Base-by-base conservation (phyloP, 2,888 invertebrate genomes). In the Dorcus parallelipipedus region DNA sequence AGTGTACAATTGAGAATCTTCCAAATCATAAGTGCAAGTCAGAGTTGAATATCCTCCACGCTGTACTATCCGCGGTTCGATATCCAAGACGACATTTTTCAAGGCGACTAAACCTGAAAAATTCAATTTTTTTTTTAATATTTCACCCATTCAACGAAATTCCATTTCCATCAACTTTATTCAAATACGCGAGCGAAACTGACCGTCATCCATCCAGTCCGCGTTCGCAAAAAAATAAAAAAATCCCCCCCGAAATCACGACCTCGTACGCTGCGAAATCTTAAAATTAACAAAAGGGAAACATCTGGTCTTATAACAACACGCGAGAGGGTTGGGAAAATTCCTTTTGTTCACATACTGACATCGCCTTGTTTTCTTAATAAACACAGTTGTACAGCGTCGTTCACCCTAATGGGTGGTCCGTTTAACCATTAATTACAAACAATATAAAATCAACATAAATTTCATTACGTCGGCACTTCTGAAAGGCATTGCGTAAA, bases 1-100 rank as follows among this genome's bases (percentile, higher is more conserved):
- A 6, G 91, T 86, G 78, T 93, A 93, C 26, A 93, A 81, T 0
- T 87, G 87, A 0, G 86, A 87, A 0, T 86, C 87, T 70, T 91
- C 87, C 78, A 91, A 83, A 74, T 92, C 88, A 70, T 92, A 87
- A 66, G 85, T 82, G 77, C 93, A 93, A 52, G 84, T 82, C 47
- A 92, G 79, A 5, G 86, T 85, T 7, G 87, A 90, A 65, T 86
- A 84, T 51, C 86, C 85, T 3, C 90, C 89, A 54, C 85, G 81
- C 72, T 88, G 84, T 52, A 91, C 90, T 6, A 84, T 83, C 49
- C 86, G 79, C 8, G 91, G 91, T 65, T 86, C 82, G 55, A 91
- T 85, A 60, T 86, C 81, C 63, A 91, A 81, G 69, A 83, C 84
- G 60, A 90, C 89, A 79, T 89, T 84, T 64, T 85, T 84, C 64